These are phyloP conservation scores for Tenodera sinensis DNA, from an alignment of 2,888 invertebrate genomes.

Conservation along the genomic window DNA sequence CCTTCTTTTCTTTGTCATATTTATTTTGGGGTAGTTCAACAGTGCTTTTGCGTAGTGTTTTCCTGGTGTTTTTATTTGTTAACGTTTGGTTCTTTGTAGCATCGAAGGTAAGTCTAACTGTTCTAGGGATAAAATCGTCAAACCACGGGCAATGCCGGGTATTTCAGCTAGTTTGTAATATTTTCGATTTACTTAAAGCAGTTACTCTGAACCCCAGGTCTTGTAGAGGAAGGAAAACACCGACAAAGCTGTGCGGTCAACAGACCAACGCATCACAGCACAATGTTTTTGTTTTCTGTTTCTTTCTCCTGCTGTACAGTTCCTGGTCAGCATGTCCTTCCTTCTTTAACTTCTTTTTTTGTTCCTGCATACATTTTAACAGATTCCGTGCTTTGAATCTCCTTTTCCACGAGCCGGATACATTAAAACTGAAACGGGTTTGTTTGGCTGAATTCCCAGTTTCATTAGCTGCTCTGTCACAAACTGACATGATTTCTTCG, in stretches of 20 bases:
- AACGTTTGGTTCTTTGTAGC: too few species aligned
- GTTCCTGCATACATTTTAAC: background rate
- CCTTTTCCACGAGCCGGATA: background rate
- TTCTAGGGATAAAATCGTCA: too few species aligned
- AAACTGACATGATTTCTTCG: background rate
- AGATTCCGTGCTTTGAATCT: background rate
- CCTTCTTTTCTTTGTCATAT: too few species aligned
- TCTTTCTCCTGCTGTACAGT: background rate
- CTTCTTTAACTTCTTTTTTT: background rate
- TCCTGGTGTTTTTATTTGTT: too few species aligned
- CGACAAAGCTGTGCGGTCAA: background rate
- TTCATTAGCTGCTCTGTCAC: background rate
- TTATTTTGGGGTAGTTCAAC: too few species aligned
- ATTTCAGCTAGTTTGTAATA: too few species aligned
- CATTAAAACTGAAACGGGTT: background rate
- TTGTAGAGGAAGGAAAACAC: too few species aligned
- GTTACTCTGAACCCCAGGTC: too few species aligned
- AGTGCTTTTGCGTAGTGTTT: too few species aligned
- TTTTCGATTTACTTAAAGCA: too few species aligned
- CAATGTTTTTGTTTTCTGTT: background rate
- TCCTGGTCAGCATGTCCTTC: background rate
- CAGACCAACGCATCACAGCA: background rate
- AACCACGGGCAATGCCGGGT: too few species aligned
- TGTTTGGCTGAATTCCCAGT: background rate
- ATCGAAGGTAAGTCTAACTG: too few species aligned